A percentile compares a stretch with the other conserved stretches of the same genome.
Conservation (phyloP, 1,140 invertebrate genomes). For the Doryteuthis pealeii region DNA sequence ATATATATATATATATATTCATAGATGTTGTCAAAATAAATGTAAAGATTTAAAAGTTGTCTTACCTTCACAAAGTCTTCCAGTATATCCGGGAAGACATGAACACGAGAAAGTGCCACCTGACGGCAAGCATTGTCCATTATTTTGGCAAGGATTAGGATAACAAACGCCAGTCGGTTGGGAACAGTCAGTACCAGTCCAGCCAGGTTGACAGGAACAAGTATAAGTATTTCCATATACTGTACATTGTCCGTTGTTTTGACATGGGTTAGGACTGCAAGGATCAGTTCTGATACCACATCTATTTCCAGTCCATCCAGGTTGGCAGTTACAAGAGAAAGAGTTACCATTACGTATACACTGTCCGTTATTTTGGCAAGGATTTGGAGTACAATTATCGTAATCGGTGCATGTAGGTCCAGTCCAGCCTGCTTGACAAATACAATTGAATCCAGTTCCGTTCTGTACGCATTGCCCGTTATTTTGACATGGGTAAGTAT, state of each 20-base stretch:
- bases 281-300: constrained; percentile 16
- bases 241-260: constrained; percentile 16
- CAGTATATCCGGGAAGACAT: constrained; percentile 2
- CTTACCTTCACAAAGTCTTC: not conserved
- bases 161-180: constrained; percentile 11
- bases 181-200: constrained; percentile 16
- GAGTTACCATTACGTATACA: constrained; percentile 1
- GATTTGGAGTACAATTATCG: constrained; percentile 8
- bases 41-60: too few relatives aligned
- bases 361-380: constrained; percentile 9
- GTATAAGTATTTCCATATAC: constrained; percentile 4
- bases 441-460: constrained; percentile 12
- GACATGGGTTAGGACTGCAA: constrained; percentile 11
- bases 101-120: not conserved
- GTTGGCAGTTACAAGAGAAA: constrained; percentile 6
- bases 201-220: constrained; percentile 13
- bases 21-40: too few relatives aligned
- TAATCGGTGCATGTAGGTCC: constrained; percentile 13
- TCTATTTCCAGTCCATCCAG: constrained; percentile 3
- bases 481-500: constrained; percentile 15
- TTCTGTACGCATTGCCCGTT: constrained; percentile 13
- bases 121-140: constrained; percentile 12
- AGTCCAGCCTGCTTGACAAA: constrained; percentile 9
- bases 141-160: not conserved
- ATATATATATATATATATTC: too few relatives aligned